Conservation (phyloP, 2,888 invertebrate species). For the Papilio gigon region DNA sequence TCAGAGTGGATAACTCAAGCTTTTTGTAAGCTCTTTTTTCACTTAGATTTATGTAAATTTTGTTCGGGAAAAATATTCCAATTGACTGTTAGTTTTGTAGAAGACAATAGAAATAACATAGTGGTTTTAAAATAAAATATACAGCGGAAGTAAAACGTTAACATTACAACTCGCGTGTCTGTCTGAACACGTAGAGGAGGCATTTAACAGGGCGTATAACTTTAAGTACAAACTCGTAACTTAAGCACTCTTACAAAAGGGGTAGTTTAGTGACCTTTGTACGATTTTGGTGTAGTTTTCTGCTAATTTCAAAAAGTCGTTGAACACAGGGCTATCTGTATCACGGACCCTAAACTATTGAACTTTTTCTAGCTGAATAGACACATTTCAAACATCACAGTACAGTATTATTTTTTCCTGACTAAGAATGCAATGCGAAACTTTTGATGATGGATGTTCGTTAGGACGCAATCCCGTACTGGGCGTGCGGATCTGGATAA, state of each 20-base stretch:
- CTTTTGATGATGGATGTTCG: no score
- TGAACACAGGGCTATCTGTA: no score
- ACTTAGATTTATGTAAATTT: no score
- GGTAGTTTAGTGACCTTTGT: neutral
- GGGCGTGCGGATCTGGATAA: no score
- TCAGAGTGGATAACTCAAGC: no score
- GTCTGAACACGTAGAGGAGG: constrained; percentile 24
- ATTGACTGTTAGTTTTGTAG: neutral
- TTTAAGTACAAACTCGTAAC: constrained; percentile 18
- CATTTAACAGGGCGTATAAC: constrained; percentile 27
- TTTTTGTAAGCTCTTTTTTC: neutral
- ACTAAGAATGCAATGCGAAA: no score
- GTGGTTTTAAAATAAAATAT: constrained; percentile 7
- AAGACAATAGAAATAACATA: neutral
- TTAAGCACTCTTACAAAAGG: constrained; percentile 12
- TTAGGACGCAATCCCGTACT: no score
- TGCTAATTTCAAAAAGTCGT: neutral
- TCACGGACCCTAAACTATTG: no score
- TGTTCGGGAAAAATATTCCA: neutral
- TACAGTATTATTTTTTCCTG: no score
- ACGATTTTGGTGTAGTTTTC: neutral
- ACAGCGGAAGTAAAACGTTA: constrained; percentile 9
- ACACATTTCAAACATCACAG: no score
- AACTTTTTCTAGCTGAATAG: no score
- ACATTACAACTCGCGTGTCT: constrained; percentile 16